Evolutionary conservation across 2,113 vertebrate species (phyloP).

Genomic region (Anseranas semipalmata): DNA sequence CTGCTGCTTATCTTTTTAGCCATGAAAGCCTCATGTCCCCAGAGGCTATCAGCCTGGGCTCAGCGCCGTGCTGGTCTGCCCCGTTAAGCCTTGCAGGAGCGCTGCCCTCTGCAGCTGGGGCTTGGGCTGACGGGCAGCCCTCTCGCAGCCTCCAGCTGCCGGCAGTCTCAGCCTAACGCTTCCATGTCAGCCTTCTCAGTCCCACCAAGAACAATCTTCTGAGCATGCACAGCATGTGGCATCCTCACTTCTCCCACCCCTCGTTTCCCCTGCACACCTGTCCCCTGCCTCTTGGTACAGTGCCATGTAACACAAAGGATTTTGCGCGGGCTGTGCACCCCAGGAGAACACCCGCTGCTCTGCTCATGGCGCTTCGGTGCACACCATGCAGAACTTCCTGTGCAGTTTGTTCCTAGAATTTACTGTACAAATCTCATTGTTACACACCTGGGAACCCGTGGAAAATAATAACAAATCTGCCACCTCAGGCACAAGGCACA

Average conservation of each 20-base stretch:
- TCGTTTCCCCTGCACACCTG: background rate
- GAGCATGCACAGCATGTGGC: background rate
- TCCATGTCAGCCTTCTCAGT: background rate
- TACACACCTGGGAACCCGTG: background rate
- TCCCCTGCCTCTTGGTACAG: background rate
- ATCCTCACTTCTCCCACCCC: background rate
- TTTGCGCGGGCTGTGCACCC: background rate
- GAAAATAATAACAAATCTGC: background rate
- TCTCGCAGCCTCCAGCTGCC: background rate
- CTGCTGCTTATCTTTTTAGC: background rate
- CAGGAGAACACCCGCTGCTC: background rate
- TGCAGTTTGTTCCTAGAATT: background rate
- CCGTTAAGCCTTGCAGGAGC: background rate
- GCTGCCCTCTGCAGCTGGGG: background rate
- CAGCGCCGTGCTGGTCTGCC: fast-evolving
- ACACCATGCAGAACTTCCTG: background rate
- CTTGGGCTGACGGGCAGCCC: background rate
- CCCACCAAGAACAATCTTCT: background rate
- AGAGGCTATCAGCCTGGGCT: background rate
- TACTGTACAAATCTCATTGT: background rate
- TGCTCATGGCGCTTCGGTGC: background rate
- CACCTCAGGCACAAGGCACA: background rate
- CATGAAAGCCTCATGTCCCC: background rate
- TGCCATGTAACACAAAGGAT: background rate
- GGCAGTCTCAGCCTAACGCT: background rate